Percentiles rank a stretch among this genome's conserved stretches.
Evolutionary conservation across 2,888 invertebrate species (phyloP).

Genomic region (Ptychoptera albimana): DNA sequence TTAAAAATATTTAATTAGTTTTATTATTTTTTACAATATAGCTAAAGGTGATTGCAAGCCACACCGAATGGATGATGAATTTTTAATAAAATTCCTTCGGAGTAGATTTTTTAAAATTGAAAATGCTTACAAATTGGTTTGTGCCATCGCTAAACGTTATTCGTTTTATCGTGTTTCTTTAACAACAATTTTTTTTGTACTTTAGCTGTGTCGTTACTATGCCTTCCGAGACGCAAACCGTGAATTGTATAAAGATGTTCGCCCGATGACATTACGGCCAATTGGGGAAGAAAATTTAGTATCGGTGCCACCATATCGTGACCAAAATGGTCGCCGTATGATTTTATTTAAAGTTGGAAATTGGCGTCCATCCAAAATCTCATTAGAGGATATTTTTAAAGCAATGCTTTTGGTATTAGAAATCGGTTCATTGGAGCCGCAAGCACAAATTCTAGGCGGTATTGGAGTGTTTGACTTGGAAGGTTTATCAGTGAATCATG

Average conservation of each 20-base stretch:
- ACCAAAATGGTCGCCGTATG: constrained; percentile 55
- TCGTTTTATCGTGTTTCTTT: background rate
- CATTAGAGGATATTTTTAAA: constrained; percentile 54
- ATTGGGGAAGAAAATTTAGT: constrained; percentile 54
- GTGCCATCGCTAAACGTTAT: constrained; percentile 14
- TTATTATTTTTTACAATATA: too few species aligned
- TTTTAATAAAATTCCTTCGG: constrained; percentile 55
- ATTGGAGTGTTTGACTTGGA: constrained; percentile 60
- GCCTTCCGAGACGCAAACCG: constrained; percentile 58
- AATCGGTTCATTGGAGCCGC: constrained; percentile 55
- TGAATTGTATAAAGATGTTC: constrained; percentile 47
- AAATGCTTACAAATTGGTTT: constrained; percentile 58
- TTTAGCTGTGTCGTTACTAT: constrained; percentile 51
- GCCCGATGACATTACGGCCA: constrained; percentile 42
- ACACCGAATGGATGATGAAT: constrained; percentile 60
- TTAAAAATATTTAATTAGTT: constrained; percentile 1
- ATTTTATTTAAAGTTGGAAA: constrained; percentile 51
- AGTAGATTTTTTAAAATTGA: constrained; percentile 56
- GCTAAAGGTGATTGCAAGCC: constrained; percentile 60
- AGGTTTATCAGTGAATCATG: constrained; percentile 51
- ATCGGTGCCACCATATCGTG: constrained; percentile 58
- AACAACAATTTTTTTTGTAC: constrained; percentile 3
- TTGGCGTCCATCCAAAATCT: constrained; percentile 53
- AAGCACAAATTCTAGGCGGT: constrained; percentile 61
- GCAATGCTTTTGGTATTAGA: constrained; percentile 54